Conservation (phyloP, 2,113 vertebrate genomes). For the Callionymus lyra region DNA sequence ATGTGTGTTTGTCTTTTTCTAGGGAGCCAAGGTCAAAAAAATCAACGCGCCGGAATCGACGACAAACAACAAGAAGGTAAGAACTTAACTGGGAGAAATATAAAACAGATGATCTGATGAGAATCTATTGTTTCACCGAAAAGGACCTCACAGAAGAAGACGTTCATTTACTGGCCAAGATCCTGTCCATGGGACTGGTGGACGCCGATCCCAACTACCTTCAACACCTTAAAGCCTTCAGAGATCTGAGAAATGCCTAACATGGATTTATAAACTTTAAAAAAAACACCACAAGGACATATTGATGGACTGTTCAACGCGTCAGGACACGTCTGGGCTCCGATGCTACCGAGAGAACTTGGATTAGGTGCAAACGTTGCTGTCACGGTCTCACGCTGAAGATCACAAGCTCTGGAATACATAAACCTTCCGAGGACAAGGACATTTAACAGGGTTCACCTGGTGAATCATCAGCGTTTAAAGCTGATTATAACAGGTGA, state of each 20-base stretch:
- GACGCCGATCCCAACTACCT: conserved; percentile 67
- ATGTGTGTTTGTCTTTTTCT: conserved; percentile 9
- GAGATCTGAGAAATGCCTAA: conserved; percentile 45
- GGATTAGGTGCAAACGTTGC: no score
- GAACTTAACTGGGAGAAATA: neutral
- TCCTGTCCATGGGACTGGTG: conserved; percentile 65
- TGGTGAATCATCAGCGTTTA: no score
- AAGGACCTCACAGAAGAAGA: conserved; percentile 58
- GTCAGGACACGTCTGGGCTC: no score
- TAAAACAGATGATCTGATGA: neutral
- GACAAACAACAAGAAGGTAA: conserved; percentile 43
- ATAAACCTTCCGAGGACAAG: no score
- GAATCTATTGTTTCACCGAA: conserved; percentile 26
- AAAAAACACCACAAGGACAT: no score
- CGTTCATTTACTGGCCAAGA: conserved; percentile 54
- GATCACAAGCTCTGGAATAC: no score
- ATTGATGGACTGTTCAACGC: no score
- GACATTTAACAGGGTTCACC: no score
- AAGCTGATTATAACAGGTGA: no score
- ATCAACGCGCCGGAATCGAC: conserved; percentile 18
- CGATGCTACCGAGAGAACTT: no score
- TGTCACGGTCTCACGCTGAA: no score
- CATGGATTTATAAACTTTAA: conserved; percentile 4
- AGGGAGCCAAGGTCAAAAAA: conserved; percentile 34
- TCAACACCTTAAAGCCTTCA: conserved; percentile 65